Base-by-base conservation (phyloP, 1,140 invertebrate species). In the Telenomus remus region DNA sequence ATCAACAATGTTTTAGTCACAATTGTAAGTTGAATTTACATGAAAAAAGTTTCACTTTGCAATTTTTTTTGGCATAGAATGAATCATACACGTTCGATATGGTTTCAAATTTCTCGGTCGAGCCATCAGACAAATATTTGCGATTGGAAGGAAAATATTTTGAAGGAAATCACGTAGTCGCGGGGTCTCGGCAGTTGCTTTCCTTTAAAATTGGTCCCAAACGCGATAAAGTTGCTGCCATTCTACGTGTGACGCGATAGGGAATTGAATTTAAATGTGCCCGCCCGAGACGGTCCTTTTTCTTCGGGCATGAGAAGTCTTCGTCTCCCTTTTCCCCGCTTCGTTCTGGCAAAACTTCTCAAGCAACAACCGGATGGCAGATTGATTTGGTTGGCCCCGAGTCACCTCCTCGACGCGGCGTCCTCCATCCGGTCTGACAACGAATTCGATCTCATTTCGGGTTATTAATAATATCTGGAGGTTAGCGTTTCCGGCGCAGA, bases 381-480 rank as follows among this genome's bases (percentile, higher is more conserved):
- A 88, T 88, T 87, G 86, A 88, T 85, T 85, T 85, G 79, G 79
- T 79, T 72, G 77, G 80, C 74, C 74, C 66, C 64, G 63, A 66
- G 54, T 74, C 57, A 53, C 69, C 72, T 55, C 11, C n/a, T 11
- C 11, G 12, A 55, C 54, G 43, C 37, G 43, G 19, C 19, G 19
- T 27, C 19, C 19, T 27, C 19, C 19, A 27, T 27, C 19, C 42
- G 19, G 50, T 14, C 64, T 72, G 77, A 74, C 69, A 55, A 71
- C 78, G 82, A 80, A 83, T 86, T 87, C 85, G 85, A 86, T 87
- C 81, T 85, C 81, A 85, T 85, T 82, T 85, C 78, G 80, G 78
- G 84, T 87, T 87, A 88, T 88, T 88, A 88, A 88, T 87, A 88
- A 87, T 86, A 88, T 88, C 85, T 87, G 72, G 81, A 84, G 83